Conservation (phyloP, 1,140 invertebrate genomes). For the Sipha flava region DNA sequence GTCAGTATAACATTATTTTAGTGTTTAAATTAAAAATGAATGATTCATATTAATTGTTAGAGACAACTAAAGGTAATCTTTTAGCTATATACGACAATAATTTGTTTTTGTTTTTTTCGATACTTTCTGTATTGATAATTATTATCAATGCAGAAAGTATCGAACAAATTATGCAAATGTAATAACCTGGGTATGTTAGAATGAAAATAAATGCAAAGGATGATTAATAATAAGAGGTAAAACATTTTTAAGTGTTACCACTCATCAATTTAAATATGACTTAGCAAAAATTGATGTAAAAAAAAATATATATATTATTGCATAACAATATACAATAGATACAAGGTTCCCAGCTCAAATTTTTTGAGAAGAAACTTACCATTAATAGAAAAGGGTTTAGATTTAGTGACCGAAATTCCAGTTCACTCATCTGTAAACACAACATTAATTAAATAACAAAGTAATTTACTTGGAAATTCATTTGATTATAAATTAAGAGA, state of each 20-base stretch:
- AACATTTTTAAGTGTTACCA: background rate
- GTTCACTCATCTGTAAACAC: background rate
- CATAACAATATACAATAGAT: too few relatives aligned
- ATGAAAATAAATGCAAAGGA: background rate
- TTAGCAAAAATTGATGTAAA: background rate
- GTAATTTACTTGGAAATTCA: background rate
- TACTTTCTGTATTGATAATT: too few relatives aligned
- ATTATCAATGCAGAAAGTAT: too few relatives aligned
- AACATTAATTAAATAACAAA: background rate
- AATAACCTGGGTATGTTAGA: background rate
- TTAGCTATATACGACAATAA: background rate
- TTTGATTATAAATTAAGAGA: too few relatives aligned
- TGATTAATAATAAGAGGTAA: background rate
- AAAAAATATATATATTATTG: too few relatives aligned
- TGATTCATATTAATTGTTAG: background rate
- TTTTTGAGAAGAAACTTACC: too few relatives aligned
- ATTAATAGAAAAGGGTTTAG: background rate
- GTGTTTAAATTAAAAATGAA: too few relatives aligned
- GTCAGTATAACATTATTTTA: too few relatives aligned
- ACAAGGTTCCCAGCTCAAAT: too few relatives aligned
- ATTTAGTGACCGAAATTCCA: background rate
- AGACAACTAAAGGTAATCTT: background rate
- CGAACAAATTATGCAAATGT: background rate
- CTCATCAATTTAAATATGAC: background rate
- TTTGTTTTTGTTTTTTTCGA: too few relatives aligned